Base-by-base conservation (phyloP, 2,797 vertebrate species). In the Siniperca undulata region DNA sequence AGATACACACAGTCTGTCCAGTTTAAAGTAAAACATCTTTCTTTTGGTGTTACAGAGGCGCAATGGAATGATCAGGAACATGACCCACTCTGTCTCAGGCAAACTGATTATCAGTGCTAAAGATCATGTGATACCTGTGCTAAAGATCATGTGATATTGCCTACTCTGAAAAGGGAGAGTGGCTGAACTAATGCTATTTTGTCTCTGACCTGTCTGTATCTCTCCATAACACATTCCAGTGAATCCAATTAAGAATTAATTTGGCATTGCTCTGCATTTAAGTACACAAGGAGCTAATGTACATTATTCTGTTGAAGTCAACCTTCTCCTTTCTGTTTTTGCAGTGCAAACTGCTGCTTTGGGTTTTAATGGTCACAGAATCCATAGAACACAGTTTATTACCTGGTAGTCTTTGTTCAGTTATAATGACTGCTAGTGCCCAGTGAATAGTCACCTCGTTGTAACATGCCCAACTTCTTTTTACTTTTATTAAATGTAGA, bases 111-210 rank as follows among this genome's bases (percentile, higher is more conserved):
- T 86, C 81, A 88, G 81, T 53, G 81, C 70, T 86, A 85, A 85
- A 87, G 87, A 91, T 92, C 91, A 91, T 92, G 87, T 91, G 91
- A 92, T 83, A 75, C 84, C 76, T 90, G 77, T 67, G 80, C 66
- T 70, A 60, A 86, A 88, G 84, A 91, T 91, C 91, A 90, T 91
- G 89, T 87, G 92, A 91, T 72, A 85, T 80, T 70, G 74, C 76
- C 83, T 75, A 38, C 59, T 77, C 65, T 69, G 64, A 56, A 74
- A 91, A 87, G 66, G 50, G 40, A 86, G 70, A 77, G 60, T 27
- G 56, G 22, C 66, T 78, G 36, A 42, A 66, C 71, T 42, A 52
- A 81, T 74, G 30, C 48, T 60, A n/a, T 53, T 77, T 81, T 71
- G 72, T 82, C 58, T 77, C 50, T 27, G 68, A 75, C 44, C 40